Evolutionary conservation across 2,113 vertebrate species (phyloP), one percentile per base, ranked within the genome.

Genomic region (Megaceryle torquata): DNA sequence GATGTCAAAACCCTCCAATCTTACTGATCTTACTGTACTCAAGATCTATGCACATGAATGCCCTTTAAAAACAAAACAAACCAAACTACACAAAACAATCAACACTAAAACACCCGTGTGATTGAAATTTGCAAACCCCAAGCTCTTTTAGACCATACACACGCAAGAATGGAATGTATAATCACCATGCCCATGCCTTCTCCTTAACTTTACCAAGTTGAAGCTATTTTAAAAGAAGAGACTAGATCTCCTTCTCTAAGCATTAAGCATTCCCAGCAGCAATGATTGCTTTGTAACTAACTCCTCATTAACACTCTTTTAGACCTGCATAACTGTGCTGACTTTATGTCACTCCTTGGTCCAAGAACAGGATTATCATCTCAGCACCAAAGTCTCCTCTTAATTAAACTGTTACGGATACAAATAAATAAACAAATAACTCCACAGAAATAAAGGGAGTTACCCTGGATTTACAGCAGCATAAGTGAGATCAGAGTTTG

Each of bases 321-420:
- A 91, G 76, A 78, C 80, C 68, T 70, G 51, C 80, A 28, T 91
- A 91, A 83, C 79, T 78, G 82, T 0, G 10, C 39, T 74, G 88
- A 94, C 59, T 96, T 89, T 91, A 65, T 83, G 56, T 80, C 96
- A 89, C 95, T 96, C 85, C 60, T 5, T 5, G 20, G 51, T 96
- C 91, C 86, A 96, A 93, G 91, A 90, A 94, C 37, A 89, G 87
- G 87, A 97, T 94, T 96, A 97, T 71, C 82, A 81, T 83, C 64
- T 68, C 48, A 21, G 82, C 85, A 96, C 56, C 76, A 48, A 94
- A 83, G 41, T 81, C 35, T 81, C 43, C 69, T 78, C 76, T 96
- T 95, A 82, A 78, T 92, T 91, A 88, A 50, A 83, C 48, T 83
- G 60, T 78, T 93, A 78, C 21, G 89, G 26, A 74, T 54, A 7